Base-by-base conservation (phyloP, 2,888 invertebrate genomes). In the Hydroisotoma schaefferi region DNA sequence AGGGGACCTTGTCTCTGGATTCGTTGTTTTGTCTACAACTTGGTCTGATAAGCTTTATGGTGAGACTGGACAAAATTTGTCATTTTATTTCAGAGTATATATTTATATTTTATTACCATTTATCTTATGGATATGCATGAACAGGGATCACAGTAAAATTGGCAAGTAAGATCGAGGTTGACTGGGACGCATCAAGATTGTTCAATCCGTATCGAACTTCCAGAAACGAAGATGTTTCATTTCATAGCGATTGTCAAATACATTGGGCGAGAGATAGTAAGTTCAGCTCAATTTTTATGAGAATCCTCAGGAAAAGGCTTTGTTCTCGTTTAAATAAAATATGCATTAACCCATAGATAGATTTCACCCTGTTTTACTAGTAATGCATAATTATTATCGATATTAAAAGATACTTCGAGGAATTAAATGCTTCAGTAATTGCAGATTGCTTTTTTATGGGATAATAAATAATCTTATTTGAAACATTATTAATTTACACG, bases 41-140 rank as follows among this genome's bases (percentile, higher is more conserved):
- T 61, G 57, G 56, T 52, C 61, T 6, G 61, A 61, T 48, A 61
- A 61, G 46, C 12, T 61, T 18, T 37, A 56, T 15, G 61, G 60
- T 59, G 20, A 49, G 12, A 15, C 10, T 43, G 43, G 6, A n/a
- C n/a, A n/a, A n/a, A 44, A 53, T 38, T 20, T 25, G 25, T 29
- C 6, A 53, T 20, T 37, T 37, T 37, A 28, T n/a, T 20, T 25
- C 20, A 4, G 6, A 27, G n/a, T 27, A 51, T 10, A 33, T 10
- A 6, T 33, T 6, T 33, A 10, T 33, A 6, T 33, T 33, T 33
- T 15, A 33, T 33, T 33, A 33, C 33, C 33, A 33, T 33, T 33
- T 33, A 33, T 8, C 15, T 28, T 28, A 28, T 51, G 27, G 28
- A 22, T 3, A 43, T 27, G 20, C 28, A 2, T 49, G n/a, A 28